Base-by-base conservation (phyloP, 2,888 invertebrate species). In the Scaptomyza tumidula region DNA sequence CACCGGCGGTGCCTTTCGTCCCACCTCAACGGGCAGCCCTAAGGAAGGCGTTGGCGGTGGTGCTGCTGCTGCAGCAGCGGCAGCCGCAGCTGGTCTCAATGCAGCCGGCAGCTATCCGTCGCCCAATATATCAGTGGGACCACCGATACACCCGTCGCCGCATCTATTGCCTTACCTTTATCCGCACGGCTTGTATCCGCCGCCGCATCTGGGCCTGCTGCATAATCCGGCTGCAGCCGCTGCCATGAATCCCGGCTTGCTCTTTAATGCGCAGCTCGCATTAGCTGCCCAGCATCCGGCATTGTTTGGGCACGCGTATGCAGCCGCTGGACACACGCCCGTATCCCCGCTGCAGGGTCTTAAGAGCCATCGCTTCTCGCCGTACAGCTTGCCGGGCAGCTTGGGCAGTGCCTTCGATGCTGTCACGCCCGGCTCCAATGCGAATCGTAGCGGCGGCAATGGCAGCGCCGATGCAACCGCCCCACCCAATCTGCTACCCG, bases 121-220 rank as follows among this genome's bases (percentile, higher is more conserved):
- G 74, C 98, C 98, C 19, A 98, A 98, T 93, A 98, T 98, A 72
- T 97, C 97, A 35, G 96, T 98, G 43, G 98, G 98, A 54, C 98
- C 98, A 43, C 98, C 98, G 48, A 96, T 98, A 49, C 98, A 98
- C 90, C 97, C 98, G 48, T 97, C 97, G 54, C 95, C 97, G 37
- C 96, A 95, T 92, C 94, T 97, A 90, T 93, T 98, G 90, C 98
- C 98, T 80, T 98, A 98, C 93, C 95, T 98, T 57, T 98, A 98
- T 92, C 97, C 97, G 37, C 96, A 95, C 53, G 97, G 97, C 35
- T 93, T 98, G 74, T 98, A 98, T 93, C 96, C 96, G 79, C 95
- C 95, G 90, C 96, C 96, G 60, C 96, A 95, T 60, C 92, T 95
- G 58, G 94, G 94, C 6, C 91, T 95, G 59, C 93, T 94, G 16